Conservation (phyloP, 2,113 vertebrate genomes). For the Phyllostomus hastatus region DNA sequence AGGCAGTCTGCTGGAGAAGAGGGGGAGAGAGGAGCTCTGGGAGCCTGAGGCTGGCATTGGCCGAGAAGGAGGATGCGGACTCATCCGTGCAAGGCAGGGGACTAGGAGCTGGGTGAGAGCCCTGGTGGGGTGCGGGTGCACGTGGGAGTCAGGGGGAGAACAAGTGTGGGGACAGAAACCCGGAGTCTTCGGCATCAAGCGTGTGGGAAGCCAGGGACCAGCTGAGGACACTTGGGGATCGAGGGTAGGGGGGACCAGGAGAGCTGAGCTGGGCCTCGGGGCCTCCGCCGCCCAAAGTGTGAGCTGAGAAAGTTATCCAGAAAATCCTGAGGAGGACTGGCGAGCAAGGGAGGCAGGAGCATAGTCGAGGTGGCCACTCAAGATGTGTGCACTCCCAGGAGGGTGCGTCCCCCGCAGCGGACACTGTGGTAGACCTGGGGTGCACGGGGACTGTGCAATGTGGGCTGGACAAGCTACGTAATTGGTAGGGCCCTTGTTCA, state of each 20-base stretch:
- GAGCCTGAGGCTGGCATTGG: not conserved
- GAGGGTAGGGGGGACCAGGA: not conserved
- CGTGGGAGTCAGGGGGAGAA: not conserved
- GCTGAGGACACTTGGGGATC: not conserved
- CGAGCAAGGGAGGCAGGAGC: not conserved
- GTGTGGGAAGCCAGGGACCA: not conserved
- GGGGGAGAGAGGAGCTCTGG: not conserved
- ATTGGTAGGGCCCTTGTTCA: not conserved
- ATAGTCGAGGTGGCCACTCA: rapidly evolving
- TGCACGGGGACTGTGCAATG: not conserved
- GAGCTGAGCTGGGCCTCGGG: not conserved
- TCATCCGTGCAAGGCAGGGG: not conserved
- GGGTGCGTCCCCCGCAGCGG: not conserved
- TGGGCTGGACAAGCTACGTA: not conserved
- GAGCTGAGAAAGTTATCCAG: not conserved
- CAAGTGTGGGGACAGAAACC: not conserved
- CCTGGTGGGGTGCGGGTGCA: rapidly evolving
- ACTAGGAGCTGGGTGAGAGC: not conserved
- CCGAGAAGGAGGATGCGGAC: rapidly evolving
- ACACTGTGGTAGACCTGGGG: not conserved
- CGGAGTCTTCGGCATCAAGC: not conserved
- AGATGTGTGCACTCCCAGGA: not conserved
- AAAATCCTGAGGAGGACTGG: not conserved
- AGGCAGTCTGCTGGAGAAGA: not conserved
- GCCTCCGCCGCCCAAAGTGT: not conserved